phyloP scores from a whole-genome alignment of 2,888 invertebrate genomes.

The Lasioglossum calceatum region DNA sequence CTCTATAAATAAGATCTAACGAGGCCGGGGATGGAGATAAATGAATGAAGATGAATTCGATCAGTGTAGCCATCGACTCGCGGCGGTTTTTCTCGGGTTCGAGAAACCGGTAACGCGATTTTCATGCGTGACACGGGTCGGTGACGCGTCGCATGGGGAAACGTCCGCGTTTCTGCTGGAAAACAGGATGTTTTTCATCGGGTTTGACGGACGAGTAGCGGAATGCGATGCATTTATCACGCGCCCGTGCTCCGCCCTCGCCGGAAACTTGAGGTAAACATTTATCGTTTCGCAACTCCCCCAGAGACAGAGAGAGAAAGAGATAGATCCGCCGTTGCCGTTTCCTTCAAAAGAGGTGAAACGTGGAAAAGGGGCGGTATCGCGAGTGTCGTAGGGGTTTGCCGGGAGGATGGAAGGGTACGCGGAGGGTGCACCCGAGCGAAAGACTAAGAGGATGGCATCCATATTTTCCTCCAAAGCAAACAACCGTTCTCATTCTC shows the following conservation, averaged over 20 bases:
- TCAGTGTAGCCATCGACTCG: background rate
- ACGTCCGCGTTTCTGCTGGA: slow-evolving; percentile 7
- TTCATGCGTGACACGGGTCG: slow-evolving; percentile 6
- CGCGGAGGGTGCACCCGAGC: background rate
- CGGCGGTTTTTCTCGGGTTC: background rate
- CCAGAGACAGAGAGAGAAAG: background rate
- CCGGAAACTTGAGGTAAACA: slow-evolving; percentile 59
- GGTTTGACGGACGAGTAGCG: slow-evolving; percentile 49
- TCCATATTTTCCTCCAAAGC: slow-evolving; percentile 53
- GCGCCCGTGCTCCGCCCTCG: slow-evolving; percentile 18
- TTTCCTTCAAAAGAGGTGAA: slow-evolving; percentile 31
- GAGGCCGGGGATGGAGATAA: background rate
- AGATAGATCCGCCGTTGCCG: slow-evolving; percentile 13
- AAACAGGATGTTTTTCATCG: slow-evolving; percentile 62
- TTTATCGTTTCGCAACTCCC: slow-evolving; percentile 58
- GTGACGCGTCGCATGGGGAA: background rate
- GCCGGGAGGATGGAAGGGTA: background rate
- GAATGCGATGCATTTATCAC: slow-evolving; percentile 63
- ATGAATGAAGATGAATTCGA: slow-evolving; percentile 15
- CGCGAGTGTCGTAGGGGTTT: background rate
- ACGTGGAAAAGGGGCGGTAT: background rate
- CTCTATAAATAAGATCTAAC: slow-evolving; percentile 6
- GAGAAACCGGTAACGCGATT: slow-evolving; percentile 1
- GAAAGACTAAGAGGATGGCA: slow-evolving; percentile 40
- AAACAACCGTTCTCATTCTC: slow-evolving; percentile 53